A percentile compares a stretch with the other conserved stretches of the same genome.
Conservation (phyloP, 64 coral and sea anemone species). For the Montipora foliosa region DNA sequence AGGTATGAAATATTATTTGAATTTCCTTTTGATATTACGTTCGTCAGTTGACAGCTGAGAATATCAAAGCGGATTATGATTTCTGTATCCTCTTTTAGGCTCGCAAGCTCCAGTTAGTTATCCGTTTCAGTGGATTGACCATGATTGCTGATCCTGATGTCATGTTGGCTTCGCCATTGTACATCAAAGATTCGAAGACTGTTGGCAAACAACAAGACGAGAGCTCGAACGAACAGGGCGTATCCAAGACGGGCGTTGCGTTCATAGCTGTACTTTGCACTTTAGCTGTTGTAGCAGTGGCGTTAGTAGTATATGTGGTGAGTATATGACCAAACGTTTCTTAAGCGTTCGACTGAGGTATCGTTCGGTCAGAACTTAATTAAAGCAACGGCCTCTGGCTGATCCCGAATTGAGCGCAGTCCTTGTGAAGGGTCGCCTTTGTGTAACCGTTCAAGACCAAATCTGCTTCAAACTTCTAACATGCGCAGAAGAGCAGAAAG, state of each 20-base stretch:
- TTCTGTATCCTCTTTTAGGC: not conserved
- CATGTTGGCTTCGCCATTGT: conserved; percentile 53
- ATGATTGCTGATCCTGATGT: conserved; percentile 52
- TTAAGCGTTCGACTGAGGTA: no score
- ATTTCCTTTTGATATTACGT: not conserved
- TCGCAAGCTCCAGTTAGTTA: conserved; percentile 51
- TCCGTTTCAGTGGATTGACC: conserved; percentile 35
- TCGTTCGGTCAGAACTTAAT: no score
- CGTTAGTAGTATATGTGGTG: conserved; percentile 52
- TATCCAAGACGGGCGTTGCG: conserved; percentile 15
- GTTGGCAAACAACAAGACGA: not conserved
- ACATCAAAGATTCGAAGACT: not conserved
- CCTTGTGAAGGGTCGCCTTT: no score
- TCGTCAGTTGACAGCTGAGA: not conserved
- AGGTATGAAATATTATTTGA: conserved; percentile 9
- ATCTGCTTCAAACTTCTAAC: no score
- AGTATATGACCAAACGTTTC: not conserved
- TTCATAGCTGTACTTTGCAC: conserved; percentile 50
- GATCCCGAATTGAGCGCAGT: no score
- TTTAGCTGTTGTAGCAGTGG: conserved; percentile 43
- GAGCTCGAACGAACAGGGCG: not conserved
- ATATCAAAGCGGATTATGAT: not conserved
- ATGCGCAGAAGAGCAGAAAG: no score
- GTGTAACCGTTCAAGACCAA: no score
- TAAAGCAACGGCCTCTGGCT: no score